These are phyloP conservation scores for Halcyon senegalensis DNA, from an alignment of 2,113 vertebrate species.

Conservation along the genomic window DNA sequence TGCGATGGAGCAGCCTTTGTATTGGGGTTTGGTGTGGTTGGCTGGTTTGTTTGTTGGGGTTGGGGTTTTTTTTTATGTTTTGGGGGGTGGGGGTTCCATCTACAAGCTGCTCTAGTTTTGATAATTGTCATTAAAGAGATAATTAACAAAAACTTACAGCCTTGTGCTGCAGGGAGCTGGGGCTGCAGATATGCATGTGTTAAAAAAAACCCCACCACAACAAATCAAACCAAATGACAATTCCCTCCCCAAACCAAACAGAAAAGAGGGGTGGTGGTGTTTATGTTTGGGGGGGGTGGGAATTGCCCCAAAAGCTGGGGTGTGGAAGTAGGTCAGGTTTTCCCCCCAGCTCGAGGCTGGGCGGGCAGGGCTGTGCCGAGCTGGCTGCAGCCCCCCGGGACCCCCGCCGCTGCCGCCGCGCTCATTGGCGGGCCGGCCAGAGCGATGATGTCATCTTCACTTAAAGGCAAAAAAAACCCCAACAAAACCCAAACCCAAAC, in stretches of 20 bases:
- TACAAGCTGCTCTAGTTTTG: neutral
- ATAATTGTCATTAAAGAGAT: neutral
- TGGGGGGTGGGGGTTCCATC: neutral
- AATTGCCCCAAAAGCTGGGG: constrained; percentile 3
- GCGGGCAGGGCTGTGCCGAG: constrained; percentile 18
- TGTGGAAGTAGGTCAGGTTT: constrained; percentile 60
- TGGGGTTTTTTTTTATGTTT: neutral
- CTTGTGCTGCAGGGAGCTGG: neutral
- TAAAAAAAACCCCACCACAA: neutral
- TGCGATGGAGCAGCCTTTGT: neutral
- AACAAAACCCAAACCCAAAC: neutral
- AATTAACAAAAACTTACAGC: neutral
- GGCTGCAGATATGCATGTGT: neutral
- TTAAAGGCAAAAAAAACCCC: constrained; percentile 53
- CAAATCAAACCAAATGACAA: neutral
- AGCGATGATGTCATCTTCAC: constrained; percentile 83
- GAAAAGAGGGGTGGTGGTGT: neutral
- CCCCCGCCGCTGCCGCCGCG: constrained; percentile 3
- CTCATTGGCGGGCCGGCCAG: constrained; percentile 65
- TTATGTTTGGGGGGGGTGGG: neutral
- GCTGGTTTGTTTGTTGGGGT: no score
- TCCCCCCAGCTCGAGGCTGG: constrained; percentile 17
- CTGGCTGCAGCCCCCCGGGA: constrained; percentile 68
- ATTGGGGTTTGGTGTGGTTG: neutral
- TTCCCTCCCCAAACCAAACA: neutral